Evolutionary conservation across 2,113 vertebrate species (phyloP).

Genomic region (Ptilonorhynchus violaceus): DNA sequence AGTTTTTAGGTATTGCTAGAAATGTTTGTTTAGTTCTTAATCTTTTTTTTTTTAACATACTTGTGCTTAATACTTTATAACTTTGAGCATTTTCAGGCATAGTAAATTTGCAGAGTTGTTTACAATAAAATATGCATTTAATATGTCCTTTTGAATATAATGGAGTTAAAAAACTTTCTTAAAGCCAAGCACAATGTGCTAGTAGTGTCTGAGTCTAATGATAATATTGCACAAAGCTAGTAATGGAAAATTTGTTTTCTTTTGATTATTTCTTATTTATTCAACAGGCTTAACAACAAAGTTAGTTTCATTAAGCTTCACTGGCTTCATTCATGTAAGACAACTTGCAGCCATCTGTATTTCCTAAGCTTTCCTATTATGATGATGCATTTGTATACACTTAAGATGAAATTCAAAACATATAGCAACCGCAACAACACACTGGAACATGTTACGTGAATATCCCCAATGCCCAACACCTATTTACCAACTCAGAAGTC

Average conservation of each 20-base stretch:
- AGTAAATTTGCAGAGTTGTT: constrained; percentile 76
- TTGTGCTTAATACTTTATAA: constrained; percentile 85
- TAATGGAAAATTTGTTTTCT: constrained; percentile 69
- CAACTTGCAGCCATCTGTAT: constrained; percentile 31
- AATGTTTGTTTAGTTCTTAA: constrained; percentile 75
- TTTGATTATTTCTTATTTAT: constrained; percentile 50
- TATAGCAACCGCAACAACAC: background rate
- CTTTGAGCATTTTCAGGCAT: constrained; percentile 77
- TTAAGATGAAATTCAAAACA: constrained; percentile 11
- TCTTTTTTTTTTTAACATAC: constrained; percentile 53
- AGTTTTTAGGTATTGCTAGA: constrained; percentile 83
- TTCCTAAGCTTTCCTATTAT: constrained; percentile 24
- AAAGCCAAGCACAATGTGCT: constrained; percentile 69
- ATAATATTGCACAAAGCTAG: constrained; percentile 87
- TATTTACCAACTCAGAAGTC: background rate
- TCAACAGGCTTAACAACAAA: constrained; percentile 60
- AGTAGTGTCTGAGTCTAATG: constrained; percentile 66
- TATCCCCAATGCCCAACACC: background rate
- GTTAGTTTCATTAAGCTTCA: constrained; percentile 46
- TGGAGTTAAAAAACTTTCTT: constrained; percentile 48
- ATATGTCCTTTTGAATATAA: constrained; percentile 67
- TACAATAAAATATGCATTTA: constrained; percentile 76
- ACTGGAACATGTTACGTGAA: background rate
- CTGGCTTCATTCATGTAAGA: constrained; percentile 56
- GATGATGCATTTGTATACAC: constrained; percentile 11